Base-by-base conservation (phyloP, 2,888 invertebrate genomes). In the Boloria euphrosyne region DNA sequence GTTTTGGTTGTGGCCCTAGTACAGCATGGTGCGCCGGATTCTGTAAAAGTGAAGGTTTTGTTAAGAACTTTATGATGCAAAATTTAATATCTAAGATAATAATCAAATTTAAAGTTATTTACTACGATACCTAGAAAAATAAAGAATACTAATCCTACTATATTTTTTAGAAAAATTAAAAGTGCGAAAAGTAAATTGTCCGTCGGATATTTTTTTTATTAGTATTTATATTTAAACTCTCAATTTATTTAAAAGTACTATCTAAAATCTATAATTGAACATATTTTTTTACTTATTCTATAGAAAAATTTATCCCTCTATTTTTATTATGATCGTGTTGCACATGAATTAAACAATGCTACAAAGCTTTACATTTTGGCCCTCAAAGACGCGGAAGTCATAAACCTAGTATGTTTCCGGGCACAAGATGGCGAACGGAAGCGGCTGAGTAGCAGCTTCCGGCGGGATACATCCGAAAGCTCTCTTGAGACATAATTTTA, bases 381-480 rank as follows among this genome's bases (percentile, higher is more conserved):
- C 69, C 73, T 69, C 64, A 82, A 84, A 82, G 75, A 75, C 75
- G 68, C 84, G 90, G 90, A 90, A 85, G 87, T 84, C 81, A 78
- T 88, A 87, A 85, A 83, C 80, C 76, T 77, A 75, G 75, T 75
- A 75, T 76, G 78, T 76, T 83, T 86, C 87, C 87, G 81, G 76
- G 66, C 71, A 70, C 85, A 88, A 89, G 83, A 90, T 87, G 88
- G 90, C 90, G 81, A 81, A 81, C 86, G 90, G 90, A 90, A 80
- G 78, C 72, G 74, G 80, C 75, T 74, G 85, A 90, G 89, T 81
- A 84, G 76, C 75, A 69, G 73, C 76, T 83, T 87, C 87, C 88
- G 81, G 76, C 71, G 74, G 74, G 76, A 83, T 78, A 84, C 88
- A 81, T 86, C 88, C 87, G 74, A 78, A 74, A 73, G 67, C 73